These are phyloP conservation scores for Lasioglossum villosulum DNA, from an alignment of 2,888 invertebrate genomes.

Conservation along the genomic window DNA sequence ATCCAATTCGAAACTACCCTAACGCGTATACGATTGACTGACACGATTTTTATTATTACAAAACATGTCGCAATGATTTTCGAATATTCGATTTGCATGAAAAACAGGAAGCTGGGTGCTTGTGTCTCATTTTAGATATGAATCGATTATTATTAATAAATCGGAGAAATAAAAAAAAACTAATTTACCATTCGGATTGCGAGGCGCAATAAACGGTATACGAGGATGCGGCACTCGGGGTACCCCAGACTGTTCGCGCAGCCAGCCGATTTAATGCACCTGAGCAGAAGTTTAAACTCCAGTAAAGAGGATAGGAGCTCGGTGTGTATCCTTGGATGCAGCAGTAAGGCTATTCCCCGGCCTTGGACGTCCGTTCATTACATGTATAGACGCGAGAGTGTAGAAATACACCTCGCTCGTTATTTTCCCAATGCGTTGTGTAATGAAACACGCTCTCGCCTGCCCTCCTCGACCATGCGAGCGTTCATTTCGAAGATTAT, in stretches of 20 bases:
- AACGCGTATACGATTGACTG: neutral
- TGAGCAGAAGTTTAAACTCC: conserved; percentile 61
- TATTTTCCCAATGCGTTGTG: conserved; percentile 68
- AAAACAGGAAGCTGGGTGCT: no score
- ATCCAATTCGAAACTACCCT: neutral
- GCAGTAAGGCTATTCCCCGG: conserved; percentile 71
- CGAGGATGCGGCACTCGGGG: conserved; percentile 27
- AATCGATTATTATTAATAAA: no score
- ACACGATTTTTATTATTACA: no score
- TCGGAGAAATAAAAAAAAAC: no score
- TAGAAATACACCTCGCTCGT: conserved; percentile 65
- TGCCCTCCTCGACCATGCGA: conserved; percentile 21
- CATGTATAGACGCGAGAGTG: conserved; percentile 42
- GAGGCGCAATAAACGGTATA: conserved; percentile 50
- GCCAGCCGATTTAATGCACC: conserved; percentile 60
- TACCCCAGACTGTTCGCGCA: conserved; percentile 15
- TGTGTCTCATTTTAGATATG: no score
- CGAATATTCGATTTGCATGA: no score
- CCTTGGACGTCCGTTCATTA: conserved; percentile 70
- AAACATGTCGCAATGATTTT: no score
- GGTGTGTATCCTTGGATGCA: conserved; percentile 65
- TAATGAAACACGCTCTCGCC: conserved; percentile 57
- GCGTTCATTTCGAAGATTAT: conserved; percentile 55
- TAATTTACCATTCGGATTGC: conserved; percentile 59
- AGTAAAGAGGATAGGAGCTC: conserved; percentile 62